Percentiles rank a stretch among this genome's conserved stretches.
phyloP scores from a whole-genome alignment of 1,140 invertebrate genomes.

The Meloidogyne exigua region DNA sequence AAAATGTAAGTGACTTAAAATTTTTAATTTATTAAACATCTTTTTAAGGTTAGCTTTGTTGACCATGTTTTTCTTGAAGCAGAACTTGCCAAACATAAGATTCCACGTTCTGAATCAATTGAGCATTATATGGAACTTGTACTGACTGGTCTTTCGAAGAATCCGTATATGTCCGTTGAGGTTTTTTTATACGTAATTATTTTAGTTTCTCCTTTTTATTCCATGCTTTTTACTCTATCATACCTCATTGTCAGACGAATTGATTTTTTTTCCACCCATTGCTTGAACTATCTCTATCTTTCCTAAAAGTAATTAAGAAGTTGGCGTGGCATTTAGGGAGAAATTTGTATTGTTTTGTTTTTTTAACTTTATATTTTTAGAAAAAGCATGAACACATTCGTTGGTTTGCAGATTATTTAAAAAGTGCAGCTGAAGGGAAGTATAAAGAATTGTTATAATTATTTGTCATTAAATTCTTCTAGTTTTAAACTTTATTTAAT shows the following conservation, averaged over 20 bases:
- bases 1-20: slow-evolving; percentile 28
- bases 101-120: slow-evolving; percentile 79
- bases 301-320: too few relatives aligned
- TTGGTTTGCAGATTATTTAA: slow-evolving; percentile 90
- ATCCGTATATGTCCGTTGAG: slow-evolving; percentile 79
- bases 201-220: too few relatives aligned
- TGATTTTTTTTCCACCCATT: too few relatives aligned
- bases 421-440: slow-evolving; percentile 63
- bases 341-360: too few relatives aligned
- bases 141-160: slow-evolving; percentile 86
- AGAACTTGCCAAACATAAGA: slow-evolving; percentile 68
- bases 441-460: slow-evolving; percentile 34
- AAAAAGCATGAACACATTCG: slow-evolving; percentile 85
- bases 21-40: slow-evolving; percentile 3
- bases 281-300: too few relatives aligned
- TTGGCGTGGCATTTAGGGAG: too few relatives aligned
- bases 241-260: too few relatives aligned
- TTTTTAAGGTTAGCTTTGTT: slow-evolving; percentile 74
- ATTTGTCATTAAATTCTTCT: not conserved
- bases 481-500: not conserved
- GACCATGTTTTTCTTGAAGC: slow-evolving; percentile 89
- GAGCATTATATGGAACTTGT: slow-evolving; percentile 93
- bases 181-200: not conserved
- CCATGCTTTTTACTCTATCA: too few relatives aligned
- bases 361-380: slow-evolving; percentile 61